Conservation (phyloP, 2,797 vertebrate species). For the Crenichthys baileyi region DNA sequence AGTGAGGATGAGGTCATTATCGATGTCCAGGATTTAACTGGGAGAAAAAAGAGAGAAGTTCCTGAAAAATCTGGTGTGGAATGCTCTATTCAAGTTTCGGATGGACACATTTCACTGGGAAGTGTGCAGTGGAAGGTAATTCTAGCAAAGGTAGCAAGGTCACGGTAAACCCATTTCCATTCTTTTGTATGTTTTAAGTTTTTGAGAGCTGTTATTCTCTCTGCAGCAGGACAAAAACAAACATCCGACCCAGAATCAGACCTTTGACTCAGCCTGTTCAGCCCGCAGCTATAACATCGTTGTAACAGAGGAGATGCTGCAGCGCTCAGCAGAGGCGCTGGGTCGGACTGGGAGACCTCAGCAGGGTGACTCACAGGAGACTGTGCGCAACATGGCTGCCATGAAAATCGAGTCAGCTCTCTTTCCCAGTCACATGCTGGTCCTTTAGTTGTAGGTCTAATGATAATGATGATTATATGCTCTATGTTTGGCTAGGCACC, state of each 20-base stretch:
- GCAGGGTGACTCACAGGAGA: constrained; percentile 51
- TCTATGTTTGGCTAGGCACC: constrained; percentile 64
- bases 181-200: background rate
- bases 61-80: background rate
- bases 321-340: constrained; percentile 64
- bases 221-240: constrained; percentile 21
- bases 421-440: background rate
- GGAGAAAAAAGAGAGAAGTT: constrained; percentile 1
- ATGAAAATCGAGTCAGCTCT: constrained; percentile 68
- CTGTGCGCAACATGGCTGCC: constrained; percentile 60
- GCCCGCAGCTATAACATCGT: constrained; percentile 58
- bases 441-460: background rate
- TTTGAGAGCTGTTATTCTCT: background rate
- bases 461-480: background rate
- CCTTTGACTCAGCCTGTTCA: constrained; percentile 53
- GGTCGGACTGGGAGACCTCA: constrained; percentile 47
- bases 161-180: background rate
- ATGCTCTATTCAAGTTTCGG: constrained; percentile 50
- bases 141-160: constrained; percentile 2
- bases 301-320: constrained; percentile 65
- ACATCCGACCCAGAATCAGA: background rate
- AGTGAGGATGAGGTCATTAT: constrained; percentile 1
- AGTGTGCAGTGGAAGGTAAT: constrained; percentile 44
- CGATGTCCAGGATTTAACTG: constrained; percentile 3
- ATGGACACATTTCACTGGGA: constrained; percentile 54